Evolutionary conservation across 2,113 vertebrate genomes (phyloP).

Genomic region (Antidorcas marsupialis): DNA sequence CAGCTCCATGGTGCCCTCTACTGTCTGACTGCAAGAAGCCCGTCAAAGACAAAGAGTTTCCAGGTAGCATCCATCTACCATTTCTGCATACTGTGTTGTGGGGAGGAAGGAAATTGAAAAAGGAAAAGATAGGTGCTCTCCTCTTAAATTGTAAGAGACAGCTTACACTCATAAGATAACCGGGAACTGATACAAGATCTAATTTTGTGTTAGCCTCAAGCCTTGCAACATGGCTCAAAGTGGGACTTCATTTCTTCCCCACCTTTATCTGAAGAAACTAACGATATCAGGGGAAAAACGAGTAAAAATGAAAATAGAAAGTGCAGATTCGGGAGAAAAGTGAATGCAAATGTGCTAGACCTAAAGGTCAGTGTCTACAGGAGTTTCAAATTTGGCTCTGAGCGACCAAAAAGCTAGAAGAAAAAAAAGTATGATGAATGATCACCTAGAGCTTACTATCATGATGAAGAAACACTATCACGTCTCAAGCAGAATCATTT

Average conservation of each 20-base stretch:
- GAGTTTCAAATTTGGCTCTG: neutral
- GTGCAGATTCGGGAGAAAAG: neutral
- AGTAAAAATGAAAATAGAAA: neutral
- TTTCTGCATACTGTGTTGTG: neutral
- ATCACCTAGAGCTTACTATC: neutral
- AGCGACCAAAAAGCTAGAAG: neutral
- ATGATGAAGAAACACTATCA: neutral
- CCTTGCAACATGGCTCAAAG: neutral
- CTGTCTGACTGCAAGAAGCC: constrained; percentile 9
- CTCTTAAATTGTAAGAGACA: neutral
- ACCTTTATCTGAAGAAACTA: neutral
- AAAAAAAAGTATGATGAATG: neutral
- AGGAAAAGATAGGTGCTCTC: neutral
- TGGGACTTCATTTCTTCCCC: neutral
- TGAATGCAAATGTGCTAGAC: neutral
- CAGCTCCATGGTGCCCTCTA: constrained; percentile 65
- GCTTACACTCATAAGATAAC: neutral
- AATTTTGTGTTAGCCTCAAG: constrained; percentile 18
- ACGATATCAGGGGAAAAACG: neutral
- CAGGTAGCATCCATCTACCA: neutral
- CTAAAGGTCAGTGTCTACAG: neutral
- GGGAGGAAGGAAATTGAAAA: neutral
- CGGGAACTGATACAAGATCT: neutral
- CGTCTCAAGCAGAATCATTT: neutral
- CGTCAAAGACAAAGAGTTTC: neutral